Conservation (phyloP, 2,888 invertebrate genomes). For the Scrobipalpa costella region DNA sequence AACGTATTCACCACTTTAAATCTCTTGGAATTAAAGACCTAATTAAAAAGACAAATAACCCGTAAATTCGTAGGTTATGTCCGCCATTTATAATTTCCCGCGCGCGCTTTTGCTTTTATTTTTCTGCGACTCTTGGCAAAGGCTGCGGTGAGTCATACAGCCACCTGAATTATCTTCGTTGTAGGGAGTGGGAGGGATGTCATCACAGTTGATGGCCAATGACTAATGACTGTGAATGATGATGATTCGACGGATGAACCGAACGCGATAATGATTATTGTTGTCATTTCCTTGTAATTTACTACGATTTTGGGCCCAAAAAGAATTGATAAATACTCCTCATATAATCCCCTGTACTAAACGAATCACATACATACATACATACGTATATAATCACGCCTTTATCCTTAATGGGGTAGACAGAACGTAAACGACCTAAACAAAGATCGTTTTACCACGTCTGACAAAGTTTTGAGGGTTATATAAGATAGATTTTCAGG, state of each 20-base stretch:
- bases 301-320: not conserved
- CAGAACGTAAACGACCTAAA: no score
- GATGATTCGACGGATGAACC: slow-evolving; percentile 40
- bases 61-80: slow-evolving; percentile 9
- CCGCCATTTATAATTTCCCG: slow-evolving; percentile 18
- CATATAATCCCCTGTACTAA: no score
- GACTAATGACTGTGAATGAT: slow-evolving; percentile 56
- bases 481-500: no score
- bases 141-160: slow-evolving; percentile 53
- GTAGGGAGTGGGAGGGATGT: slow-evolving; percentile 45
- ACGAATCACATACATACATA: no score
- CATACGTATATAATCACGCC: no score
- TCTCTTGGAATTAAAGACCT: not conserved
- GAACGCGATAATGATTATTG: slow-evolving; percentile 41
- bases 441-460: no score
- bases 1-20: no score
- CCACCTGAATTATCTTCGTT: slow-evolving; percentile 65
- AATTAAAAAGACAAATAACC: not conserved
- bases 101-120: slow-evolving; percentile 42
- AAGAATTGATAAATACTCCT: not conserved
- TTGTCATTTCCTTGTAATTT: slow-evolving; percentile 36
- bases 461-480: no score
- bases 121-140: slow-evolving; percentile 57
- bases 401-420: no score
- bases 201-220: slow-evolving; percentile 52